Conservation (phyloP, 2,113 vertebrate species). For the Forbesichthys agassizii region DNA sequence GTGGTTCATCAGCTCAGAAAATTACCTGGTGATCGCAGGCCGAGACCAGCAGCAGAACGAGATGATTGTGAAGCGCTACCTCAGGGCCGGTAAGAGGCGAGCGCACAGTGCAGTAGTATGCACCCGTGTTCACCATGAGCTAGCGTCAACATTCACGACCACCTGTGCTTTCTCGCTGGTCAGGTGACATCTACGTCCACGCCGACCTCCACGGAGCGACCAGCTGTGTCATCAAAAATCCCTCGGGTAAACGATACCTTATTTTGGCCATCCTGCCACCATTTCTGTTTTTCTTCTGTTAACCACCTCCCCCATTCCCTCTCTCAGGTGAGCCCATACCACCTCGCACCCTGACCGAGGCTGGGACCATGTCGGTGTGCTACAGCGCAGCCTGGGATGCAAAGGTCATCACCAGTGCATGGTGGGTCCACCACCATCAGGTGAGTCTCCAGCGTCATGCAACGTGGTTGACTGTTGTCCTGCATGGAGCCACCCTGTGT, state of each 20-base stretch:
- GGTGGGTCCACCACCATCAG: conserved; percentile 98
- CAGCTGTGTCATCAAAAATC: conserved; percentile 96
- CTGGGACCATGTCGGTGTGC: conserved; percentile 94
- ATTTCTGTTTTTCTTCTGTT: neutral
- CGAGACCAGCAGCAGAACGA: conserved; percentile 98
- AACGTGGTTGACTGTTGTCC: neutral
- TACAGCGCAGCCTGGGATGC: conserved; percentile 98
- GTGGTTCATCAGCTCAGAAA: conserved; percentile 98
- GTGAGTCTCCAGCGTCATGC: conserved; percentile 65
- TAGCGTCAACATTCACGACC: neutral
- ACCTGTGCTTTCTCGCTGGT: conserved; percentile 9
- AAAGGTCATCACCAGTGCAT: conserved; percentile 94
- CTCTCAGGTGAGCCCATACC: conserved; percentile 83
- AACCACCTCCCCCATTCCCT: neutral
- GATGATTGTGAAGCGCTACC: conserved; percentile 95
- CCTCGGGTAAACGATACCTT: conserved; percentile 79
- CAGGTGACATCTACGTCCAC: conserved; percentile 95
- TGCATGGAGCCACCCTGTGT: neutral
- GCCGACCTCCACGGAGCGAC: conserved; percentile 97
- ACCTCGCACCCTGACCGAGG: conserved; percentile 91
- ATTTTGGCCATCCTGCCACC: neutral
- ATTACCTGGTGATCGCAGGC: conserved; percentile 94
- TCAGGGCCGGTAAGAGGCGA: conserved; percentile 79
- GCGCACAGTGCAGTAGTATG: neutral
- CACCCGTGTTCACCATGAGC: neutral